These are phyloP conservation scores for Orgyia antiqua DNA, from an alignment of 2,888 invertebrate species.

Conservation along the genomic window DNA sequence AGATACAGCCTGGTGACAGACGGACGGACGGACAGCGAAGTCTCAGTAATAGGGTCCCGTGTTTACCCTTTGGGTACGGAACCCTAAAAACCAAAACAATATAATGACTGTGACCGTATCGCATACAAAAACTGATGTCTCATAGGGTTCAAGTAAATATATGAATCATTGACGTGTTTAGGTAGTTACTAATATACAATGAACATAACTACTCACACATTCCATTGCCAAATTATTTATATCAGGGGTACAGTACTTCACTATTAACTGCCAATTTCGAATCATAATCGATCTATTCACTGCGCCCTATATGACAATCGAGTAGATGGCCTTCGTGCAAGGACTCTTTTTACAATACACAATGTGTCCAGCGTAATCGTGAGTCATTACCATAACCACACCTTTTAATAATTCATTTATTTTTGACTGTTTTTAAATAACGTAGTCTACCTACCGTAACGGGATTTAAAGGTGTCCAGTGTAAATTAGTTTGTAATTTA, in stretches of 20 bases:
- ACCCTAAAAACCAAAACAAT: no score
- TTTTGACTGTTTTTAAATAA: no score
- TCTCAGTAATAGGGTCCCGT: no score
- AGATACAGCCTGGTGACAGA: no score
- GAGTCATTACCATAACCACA: constrained; percentile 15
- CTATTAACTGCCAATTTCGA: constrained; percentile 19
- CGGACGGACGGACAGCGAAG: no score
- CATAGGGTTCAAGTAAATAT: constrained; percentile 20
- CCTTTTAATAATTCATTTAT: constrained; percentile 4
- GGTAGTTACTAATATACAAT: constrained; percentile 3
- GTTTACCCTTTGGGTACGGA: no score
- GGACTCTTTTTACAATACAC: constrained; percentile 24
- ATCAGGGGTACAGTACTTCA: constrained; percentile 8
- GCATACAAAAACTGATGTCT: no score
- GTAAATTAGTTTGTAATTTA: no score
- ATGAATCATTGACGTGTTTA: constrained; percentile 18
- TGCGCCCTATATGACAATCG: constrained; percentile 18
- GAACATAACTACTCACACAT: constrained; percentile 10
- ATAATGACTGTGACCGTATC: no score
- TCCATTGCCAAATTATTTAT: constrained; percentile 19
- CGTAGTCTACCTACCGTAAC: no score
- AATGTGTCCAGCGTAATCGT: constrained; percentile 18
- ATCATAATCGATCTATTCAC: constrained; percentile 23
- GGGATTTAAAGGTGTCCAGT: no score
- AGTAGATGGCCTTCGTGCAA: constrained; percentile 21